Conservation (phyloP, 2,113 vertebrate species). For the Xiphophorus couchianus region DNA sequence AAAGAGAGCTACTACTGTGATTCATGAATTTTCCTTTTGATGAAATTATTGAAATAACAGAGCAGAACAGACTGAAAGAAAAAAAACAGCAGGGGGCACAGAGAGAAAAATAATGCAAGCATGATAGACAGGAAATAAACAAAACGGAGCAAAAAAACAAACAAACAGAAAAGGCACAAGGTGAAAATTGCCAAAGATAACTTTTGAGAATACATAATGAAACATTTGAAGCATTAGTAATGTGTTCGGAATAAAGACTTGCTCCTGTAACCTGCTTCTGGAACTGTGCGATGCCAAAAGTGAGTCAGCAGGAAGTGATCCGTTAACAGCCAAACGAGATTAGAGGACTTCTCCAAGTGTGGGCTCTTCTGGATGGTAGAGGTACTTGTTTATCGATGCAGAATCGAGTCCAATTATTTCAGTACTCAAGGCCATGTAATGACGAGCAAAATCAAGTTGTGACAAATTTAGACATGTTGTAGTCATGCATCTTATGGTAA, state of each 20-base stretch:
- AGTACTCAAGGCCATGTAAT: background rate
- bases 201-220: background rate
- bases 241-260: background rate
- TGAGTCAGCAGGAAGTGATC: background rate
- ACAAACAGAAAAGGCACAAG: background rate
- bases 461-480: background rate
- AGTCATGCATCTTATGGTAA: background rate
- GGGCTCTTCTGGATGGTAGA: background rate
- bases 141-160: background rate
- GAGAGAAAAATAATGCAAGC: background rate
- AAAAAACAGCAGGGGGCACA: background rate
- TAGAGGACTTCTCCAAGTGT: background rate
- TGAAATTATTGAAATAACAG: background rate
- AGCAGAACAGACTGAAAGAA: constrained; percentile 4
- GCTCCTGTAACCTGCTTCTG: too few species aligned
- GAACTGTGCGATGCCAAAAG: too few species aligned
- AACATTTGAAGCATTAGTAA: background rate
- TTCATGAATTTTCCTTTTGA: constrained; percentile 7
- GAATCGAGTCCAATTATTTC: background rate
- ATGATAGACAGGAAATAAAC: constrained; percentile 2
- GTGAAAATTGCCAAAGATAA: background rate
- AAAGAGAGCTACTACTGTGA: constrained; percentile 2
- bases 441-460: background rate
- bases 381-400: background rate
- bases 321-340: background rate